Evolutionary conservation across 2,888 invertebrate species (phyloP).

Genomic region (Geotrupes spiniger): DNA sequence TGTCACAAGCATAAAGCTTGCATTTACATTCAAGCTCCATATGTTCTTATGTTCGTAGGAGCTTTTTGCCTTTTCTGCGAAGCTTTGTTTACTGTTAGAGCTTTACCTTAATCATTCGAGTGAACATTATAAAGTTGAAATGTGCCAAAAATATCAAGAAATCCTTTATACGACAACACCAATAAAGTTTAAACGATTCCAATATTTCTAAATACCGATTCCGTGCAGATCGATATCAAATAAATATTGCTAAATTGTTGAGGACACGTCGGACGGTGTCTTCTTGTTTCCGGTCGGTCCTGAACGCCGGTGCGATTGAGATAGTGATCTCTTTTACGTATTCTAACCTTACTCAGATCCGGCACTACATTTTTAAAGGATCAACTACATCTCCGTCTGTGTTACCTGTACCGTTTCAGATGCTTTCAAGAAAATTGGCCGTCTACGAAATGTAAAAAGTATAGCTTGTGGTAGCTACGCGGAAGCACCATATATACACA

Average conservation of each 20-base stretch:
- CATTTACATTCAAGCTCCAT: slow-evolving; percentile 20
- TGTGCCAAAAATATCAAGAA: slow-evolving; percentile 28
- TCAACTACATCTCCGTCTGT: slow-evolving; percentile 43
- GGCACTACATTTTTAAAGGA: slow-evolving; percentile 47
- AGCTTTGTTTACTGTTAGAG: slow-evolving; percentile 9
- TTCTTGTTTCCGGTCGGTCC: slow-evolving; percentile 12
- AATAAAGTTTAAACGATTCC: slow-evolving; percentile 39
- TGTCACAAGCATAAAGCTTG: slow-evolving; percentile 22
- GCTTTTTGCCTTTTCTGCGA: slow-evolving; percentile 17
- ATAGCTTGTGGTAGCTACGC: slow-evolving; percentile 26
- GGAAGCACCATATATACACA: slow-evolving; percentile 27
- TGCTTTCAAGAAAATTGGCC: slow-evolving; percentile 47
- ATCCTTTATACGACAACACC: slow-evolving; percentile 32
- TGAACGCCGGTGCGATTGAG: slow-evolving; percentile 16
- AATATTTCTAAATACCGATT: slow-evolving; percentile 38
- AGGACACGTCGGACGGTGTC: slow-evolving; percentile 8
- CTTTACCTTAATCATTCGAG: slow-evolving; percentile 4
- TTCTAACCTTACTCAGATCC: slow-evolving; percentile 23
- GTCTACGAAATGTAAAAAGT: slow-evolving; percentile 35
- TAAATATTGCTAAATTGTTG: slow-evolving; percentile 29
- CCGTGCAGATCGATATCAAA: slow-evolving; percentile 34
- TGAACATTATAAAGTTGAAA: not conserved
- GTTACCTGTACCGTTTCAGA: slow-evolving; percentile 42
- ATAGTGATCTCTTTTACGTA: slow-evolving; percentile 18
- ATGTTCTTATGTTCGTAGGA: slow-evolving; percentile 10